Conservation (phyloP, 2,797 vertebrate genomes). For the Cuculus canorus region DNA sequence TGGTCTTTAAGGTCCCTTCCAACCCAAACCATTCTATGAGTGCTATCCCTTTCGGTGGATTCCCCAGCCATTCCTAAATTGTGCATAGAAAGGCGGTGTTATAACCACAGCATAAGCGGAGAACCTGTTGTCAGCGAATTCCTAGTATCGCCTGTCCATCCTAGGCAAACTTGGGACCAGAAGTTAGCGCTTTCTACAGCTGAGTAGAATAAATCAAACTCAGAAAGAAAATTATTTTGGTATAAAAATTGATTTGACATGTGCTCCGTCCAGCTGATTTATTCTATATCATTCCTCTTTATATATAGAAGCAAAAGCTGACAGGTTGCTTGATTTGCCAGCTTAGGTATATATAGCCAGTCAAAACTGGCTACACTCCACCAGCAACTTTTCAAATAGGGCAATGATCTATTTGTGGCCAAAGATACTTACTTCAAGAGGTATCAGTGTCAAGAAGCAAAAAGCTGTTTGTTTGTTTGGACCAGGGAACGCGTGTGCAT, state of each 20-base stretch:
- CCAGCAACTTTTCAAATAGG: conserved; percentile 52
- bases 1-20: too few species aligned
- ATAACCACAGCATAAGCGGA: accelerated
- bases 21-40: too few species aligned
- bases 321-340: not conserved
- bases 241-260: not conserved
- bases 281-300: not conserved
- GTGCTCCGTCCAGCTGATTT: not conserved
- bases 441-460: conserved; percentile 58
- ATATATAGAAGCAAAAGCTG: conserved; percentile 19
- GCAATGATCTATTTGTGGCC: conserved; percentile 60
- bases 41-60: accelerated
- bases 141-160: not conserved
- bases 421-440: not conserved
- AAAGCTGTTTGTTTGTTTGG: conserved; percentile 10
- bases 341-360: conserved; percentile 45
- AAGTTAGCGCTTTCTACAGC: not conserved
- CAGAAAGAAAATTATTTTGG: not conserved
- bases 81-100: accelerated
- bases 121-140: not conserved
- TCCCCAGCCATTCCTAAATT: accelerated
- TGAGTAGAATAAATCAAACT: accelerated
- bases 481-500: not conserved
- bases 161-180: accelerated
- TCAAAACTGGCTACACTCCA: conserved; percentile 1